These are phyloP conservation scores for Drosophila putrida DNA, from an alignment of 2,888 invertebrate genomes.

Conservation along the genomic window DNA sequence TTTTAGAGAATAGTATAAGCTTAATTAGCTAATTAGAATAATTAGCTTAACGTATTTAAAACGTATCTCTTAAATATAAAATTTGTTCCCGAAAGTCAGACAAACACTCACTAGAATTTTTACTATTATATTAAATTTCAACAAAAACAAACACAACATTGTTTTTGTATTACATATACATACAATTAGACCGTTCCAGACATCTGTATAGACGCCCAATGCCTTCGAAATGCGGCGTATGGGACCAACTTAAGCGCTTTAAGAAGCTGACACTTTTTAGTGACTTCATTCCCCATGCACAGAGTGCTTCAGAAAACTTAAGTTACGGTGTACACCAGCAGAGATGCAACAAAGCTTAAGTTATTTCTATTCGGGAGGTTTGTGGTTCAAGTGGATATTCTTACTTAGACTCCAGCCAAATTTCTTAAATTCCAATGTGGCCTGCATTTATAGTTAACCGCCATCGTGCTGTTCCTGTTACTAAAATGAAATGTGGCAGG, in stretches of 20 bases:
- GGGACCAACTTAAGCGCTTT: not conserved
- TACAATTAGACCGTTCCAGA: not conserved
- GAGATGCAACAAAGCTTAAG: conserved; percentile 1
- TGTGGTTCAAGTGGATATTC: conserved; percentile 11
- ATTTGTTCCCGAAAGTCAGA: not conserved
- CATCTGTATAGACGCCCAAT: not conserved
- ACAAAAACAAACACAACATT: not conserved
- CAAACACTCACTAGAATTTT: not conserved
- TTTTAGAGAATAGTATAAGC: not conserved
- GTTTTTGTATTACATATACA: not conserved
- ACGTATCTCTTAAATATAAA: not conserved
- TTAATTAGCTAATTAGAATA: not conserved
- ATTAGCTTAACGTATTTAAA: not conserved
- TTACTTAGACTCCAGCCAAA: conserved; percentile 2
- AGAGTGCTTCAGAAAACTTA: not conserved
- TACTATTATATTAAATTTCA: not conserved
- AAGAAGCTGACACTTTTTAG: conserved; percentile 1
- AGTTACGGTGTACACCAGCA: not conserved
- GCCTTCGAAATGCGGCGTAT: not conserved
- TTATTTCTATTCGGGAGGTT: not conserved
- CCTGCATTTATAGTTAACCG: conserved; percentile 23
- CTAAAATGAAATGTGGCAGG: conserved; percentile 85
- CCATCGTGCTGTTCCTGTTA: conserved; percentile 32
- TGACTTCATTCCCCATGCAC: not conserved
- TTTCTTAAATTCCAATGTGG: conserved; percentile 40